These are phyloP conservation scores for Ophioderma brevispina DNA, from an alignment of 35 echinoderm and acorn worm genomes.

Conservation along the genomic window DNA sequence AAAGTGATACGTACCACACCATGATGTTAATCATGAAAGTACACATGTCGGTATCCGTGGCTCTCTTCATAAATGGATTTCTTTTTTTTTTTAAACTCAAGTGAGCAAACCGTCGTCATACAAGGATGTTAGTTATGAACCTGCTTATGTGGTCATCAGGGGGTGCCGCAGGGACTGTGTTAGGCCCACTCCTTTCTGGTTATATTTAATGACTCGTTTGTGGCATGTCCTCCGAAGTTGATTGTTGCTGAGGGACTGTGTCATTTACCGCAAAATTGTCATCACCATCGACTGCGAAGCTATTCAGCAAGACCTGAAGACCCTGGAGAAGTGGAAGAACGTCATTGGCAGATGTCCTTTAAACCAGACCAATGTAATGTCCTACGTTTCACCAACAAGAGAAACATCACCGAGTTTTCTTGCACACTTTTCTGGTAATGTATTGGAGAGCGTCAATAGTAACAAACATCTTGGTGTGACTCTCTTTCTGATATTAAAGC, in stretches of 20 bases:
- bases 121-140: not conserved
- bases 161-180: slow-evolving; percentile 29
- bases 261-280: slow-evolving; percentile 22
- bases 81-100: not conserved
- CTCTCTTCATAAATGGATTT: not conserved
- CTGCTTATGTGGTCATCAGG: not conserved
- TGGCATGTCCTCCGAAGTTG: not conserved
- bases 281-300: too few species aligned
- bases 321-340: too few species aligned
- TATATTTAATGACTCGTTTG: not conserved
- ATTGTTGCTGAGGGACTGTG: slow-evolving; percentile 6
- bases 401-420: too few species aligned
- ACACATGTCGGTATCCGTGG: not conserved
- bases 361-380: too few species aligned
- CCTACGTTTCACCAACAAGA: too few species aligned
- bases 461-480: too few species aligned
- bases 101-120: not conserved
- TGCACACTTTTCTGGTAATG: too few species aligned
- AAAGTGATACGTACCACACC: slow-evolving; percentile 40
- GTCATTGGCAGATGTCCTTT: too few species aligned
- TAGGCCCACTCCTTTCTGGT: slow-evolving; percentile 31
- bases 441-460: too few species aligned
- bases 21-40: not conserved
- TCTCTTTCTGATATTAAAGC: too few species aligned
- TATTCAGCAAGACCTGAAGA: too few species aligned